Base-by-base conservation (phyloP, 2,888 invertebrate species). In the Urechis unicinctus region DNA sequence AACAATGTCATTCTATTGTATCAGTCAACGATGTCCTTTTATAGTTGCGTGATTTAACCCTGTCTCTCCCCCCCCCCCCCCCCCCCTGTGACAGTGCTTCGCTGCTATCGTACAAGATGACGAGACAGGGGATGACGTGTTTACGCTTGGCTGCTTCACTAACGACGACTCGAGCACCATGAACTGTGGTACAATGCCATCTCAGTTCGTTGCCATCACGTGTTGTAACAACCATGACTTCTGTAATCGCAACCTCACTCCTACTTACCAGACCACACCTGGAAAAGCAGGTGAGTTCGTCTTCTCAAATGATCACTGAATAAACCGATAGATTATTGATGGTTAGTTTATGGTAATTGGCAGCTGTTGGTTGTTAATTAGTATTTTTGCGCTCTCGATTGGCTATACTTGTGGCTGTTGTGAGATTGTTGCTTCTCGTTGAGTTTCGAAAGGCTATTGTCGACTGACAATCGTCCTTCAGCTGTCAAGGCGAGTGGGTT, bases 81-180 rank as follows among this genome's bases (percentile, higher is more conserved):
- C 26, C 46, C 24, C 26, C 46, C 24, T 48, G 17, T 52, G 28
- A 9, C 55, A 60, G 60, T 60, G 60, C 31, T 60, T 54, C 36
- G 50, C 55, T 2, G 59, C 60, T 1, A 45, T 58, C 9, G 55
- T 60, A 6, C 29, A 31, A 9, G 53, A 58, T 30, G 43, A 6
- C 1, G 55, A 41, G 25, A 47, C 49, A 5, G 56, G 56, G 2
- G 49, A 41, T n/a, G 52, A 58, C 21, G 45, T 50, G 9, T 28
- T 43, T 22, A 54, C 55, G 22, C 48, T 52, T 53, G 60, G 60
- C 2, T 60, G 60, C 46, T 28, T 60, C 53, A 56, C 51, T n/a
- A 26, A 41, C 3, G 25, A 41, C 1, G 60, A 60, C 28, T 43
- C 47, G 25, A 52, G 54, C 24, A 44, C 46, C 26, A 45, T 60